phyloP scores from a whole-genome alignment of 2,888 invertebrate genomes.

The Cryptosula pallasiana region DNA sequence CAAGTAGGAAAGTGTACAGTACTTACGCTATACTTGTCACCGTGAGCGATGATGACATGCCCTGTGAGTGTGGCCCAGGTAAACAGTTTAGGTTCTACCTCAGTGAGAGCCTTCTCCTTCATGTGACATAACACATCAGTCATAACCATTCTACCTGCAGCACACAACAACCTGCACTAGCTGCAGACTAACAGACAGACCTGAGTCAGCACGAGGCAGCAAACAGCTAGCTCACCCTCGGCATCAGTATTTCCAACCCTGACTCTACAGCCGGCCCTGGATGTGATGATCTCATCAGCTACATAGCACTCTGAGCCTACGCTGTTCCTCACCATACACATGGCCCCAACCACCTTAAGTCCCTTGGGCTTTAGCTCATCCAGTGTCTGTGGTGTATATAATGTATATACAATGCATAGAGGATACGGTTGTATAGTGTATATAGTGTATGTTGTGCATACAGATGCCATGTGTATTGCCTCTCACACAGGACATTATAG shows the following conservation, averaged over 20 bases:
- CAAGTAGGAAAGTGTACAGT: too few species aligned
- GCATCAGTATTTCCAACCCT: conserved; percentile 91
- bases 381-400: conserved; percentile 62
- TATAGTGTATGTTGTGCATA: too few species aligned
- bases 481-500: too few species aligned
- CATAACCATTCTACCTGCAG: conserved; percentile 71
- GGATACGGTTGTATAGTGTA: too few species aligned
- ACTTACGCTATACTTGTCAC: conserved; percentile 61
- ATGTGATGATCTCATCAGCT: conserved; percentile 80
- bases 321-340: conserved; percentile 84
- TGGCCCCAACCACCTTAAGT: conserved; percentile 72
- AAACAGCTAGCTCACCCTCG: conserved; percentile 62
- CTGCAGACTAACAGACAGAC: neutral
- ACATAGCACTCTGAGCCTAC: conserved; percentile 81
- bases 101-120: conserved; percentile 61
- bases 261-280: conserved; percentile 75
- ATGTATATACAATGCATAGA: too few species aligned
- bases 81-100: conserved; percentile 75
- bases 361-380: conserved; percentile 65
- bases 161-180: too few species aligned
- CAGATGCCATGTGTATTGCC: too few species aligned
- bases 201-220: neutral
- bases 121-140: conserved; percentile 77
- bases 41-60: conserved; percentile 65
- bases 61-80: conserved; percentile 87